A percentile compares a stretch with the other conserved stretches of the same genome.
These are phyloP conservation scores for Lamellibrachia luymesi DNA, from an alignment of 1,140 invertebrate species.

Conservation along the genomic window DNA sequence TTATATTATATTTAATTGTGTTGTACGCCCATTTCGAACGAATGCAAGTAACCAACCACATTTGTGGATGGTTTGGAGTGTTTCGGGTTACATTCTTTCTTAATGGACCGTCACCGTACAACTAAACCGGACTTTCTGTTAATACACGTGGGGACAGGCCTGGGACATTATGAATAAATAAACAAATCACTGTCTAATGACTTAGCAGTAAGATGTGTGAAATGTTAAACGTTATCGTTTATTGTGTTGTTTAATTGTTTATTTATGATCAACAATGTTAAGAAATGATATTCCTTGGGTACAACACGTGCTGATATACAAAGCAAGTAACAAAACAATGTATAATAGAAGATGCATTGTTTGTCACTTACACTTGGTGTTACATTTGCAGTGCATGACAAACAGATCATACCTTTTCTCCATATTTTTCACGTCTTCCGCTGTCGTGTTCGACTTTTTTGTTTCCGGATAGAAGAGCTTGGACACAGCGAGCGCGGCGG, in stretches of 20 bases:
- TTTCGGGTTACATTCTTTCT: not conserved
- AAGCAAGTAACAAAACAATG: too few relatives aligned
- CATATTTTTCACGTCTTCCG: constrained; percentile 21
- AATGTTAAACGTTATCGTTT: too few relatives aligned
- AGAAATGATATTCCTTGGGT: too few relatives aligned
- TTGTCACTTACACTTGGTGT: not conserved
- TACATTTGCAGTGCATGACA: not conserved
- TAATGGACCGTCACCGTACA: not conserved
- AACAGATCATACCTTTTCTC: constrained; percentile 15
- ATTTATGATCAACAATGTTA: too few relatives aligned
- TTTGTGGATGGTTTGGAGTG: not conserved
- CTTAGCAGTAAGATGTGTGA: too few relatives aligned
- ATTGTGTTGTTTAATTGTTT: too few relatives aligned
- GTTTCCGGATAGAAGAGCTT: constrained; percentile 91
- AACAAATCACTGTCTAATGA: too few relatives aligned
- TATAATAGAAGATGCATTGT: too few relatives aligned
- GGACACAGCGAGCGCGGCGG: constrained; percentile 81
- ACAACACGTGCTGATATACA: too few relatives aligned
- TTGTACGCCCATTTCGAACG: not conserved
- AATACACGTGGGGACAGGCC: too few relatives aligned
- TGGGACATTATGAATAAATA: too few relatives aligned
- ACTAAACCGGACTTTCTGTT: not conserved
- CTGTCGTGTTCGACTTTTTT: constrained; percentile 60
- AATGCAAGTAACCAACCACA: not conserved
- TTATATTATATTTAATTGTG: too few relatives aligned